Evolutionary conservation across 2,113 vertebrate genomes (phyloP), one percentile per base, ranked within the genome.

Genomic region (Dromas ardeola): DNA sequence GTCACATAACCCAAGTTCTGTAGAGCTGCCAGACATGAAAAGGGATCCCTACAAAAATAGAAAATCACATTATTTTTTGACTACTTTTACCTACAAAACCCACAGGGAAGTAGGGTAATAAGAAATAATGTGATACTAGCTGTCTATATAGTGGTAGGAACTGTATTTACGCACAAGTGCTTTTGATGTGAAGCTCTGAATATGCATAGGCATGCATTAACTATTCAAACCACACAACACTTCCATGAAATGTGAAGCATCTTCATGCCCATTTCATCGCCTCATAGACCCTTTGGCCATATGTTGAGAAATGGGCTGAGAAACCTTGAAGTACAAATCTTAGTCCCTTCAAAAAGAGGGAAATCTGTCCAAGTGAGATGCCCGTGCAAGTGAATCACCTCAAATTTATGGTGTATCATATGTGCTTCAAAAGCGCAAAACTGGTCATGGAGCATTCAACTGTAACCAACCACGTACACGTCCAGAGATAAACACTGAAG

Each of bases 1-100:
- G 50, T 92, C 90, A 88, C 55, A 95, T 59, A 93, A 67, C 65
- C 65, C 70, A 78, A 90, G 81, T 42, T 94, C 78, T 69, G 56
- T 11, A 69, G 73, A 90, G 81, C 78, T 96, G 93, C 70, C 93
- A 96, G 85, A 94, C 88, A 89, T 72, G 81, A 91, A 86, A 88
- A 95, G 52, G 38, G 91, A 49, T 49, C 85, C 67, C 50, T 59
- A 50, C 59, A 88, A 93, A 95, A 95, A 93, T 36, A 93, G 76
- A 94, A 96, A 90, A 96, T 90, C 78, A 61, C 70, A 36, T 80
- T 82, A 82, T 90, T 93, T 96, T 96, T 93, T 2, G 0, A 82
- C 67, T 80, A 73, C 45, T 86, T 71, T 85, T 96, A 90, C 86
- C 86, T 89, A 81, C 32, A 96, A 95, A 87, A 84, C 59, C 71